Percentiles rank a stretch among this genome's conserved stretches.
phyloP scores from a whole-genome alignment of 2,797 vertebrate species.

The Neosilurus hyrtlii region DNA sequence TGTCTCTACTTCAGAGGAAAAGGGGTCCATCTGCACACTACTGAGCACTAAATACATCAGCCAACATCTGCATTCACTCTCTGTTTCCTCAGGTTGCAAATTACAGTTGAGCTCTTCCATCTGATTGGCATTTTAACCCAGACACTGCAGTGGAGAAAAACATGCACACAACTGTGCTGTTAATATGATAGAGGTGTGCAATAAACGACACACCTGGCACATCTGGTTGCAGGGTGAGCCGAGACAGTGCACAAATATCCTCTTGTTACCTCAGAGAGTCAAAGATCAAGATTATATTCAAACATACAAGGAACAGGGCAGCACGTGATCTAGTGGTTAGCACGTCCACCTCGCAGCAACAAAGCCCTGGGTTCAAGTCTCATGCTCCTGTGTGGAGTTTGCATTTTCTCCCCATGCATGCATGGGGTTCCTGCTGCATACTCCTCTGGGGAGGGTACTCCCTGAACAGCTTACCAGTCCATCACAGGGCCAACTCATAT shows the following conservation, averaged over 20 bases:
- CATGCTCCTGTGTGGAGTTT: no score
- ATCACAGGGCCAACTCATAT: no score
- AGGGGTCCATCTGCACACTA: conserved; percentile 64
- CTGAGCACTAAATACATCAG: neutral
- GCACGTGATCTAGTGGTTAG: no score
- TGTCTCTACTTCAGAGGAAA: conserved; percentile 65
- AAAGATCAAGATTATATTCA: no score
- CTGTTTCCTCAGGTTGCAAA: neutral
- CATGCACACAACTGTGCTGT: neutral
- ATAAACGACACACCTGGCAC: neutral
- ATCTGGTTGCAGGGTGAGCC: neutral
- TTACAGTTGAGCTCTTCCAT: neutral
- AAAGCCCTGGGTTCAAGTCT: no score
- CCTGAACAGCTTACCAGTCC: no score
- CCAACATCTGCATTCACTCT: conserved; percentile 2
- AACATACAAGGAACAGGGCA: no score
- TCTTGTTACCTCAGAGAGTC: neutral
- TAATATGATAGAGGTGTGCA: neutral
- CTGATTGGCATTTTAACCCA: neutral
- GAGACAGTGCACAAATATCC: neutral
- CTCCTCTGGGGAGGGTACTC: no score
- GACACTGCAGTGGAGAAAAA: neutral
- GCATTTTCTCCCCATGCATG: no score
- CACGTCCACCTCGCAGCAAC: no score
- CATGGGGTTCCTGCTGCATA: no score